These are phyloP conservation scores for Drosophila aff. DNA, from an alignment of 1,140 invertebrate species.

Conservation along the genomic window DNA sequence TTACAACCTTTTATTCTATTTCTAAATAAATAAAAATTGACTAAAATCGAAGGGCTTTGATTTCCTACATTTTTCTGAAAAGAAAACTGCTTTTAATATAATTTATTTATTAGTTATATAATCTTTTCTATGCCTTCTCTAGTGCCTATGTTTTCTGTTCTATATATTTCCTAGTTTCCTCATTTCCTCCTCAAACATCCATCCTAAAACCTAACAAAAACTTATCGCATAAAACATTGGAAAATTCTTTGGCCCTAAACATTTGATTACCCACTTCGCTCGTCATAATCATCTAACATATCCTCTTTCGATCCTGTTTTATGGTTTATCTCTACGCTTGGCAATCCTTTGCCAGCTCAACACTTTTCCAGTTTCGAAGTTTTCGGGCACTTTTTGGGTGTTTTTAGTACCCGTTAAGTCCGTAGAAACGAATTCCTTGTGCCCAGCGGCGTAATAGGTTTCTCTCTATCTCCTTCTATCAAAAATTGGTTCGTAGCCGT, in stretches of 20 bases:
- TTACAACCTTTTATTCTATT: background rate
- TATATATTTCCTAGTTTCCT: background rate
- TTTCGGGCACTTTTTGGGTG: conserved; percentile 7
- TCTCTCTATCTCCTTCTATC: background rate
- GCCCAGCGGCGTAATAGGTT: conserved; percentile 48
- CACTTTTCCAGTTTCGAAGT: conserved; percentile 46
- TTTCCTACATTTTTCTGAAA: no score
- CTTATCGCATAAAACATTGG: conserved; percentile 10
- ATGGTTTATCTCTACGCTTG: conserved; percentile 8
- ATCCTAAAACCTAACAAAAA: conserved; percentile 5
- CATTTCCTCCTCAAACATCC: background rate
- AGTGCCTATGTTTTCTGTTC: background rate
- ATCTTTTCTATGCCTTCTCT: background rate
- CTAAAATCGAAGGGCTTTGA: background rate
- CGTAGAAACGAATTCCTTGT: conserved; percentile 23
- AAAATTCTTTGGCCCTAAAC: background rate
- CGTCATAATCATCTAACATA: conserved; percentile 43
- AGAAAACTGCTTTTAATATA: no score
- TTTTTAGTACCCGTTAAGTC: conserved; percentile 65
- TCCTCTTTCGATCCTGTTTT: conserved; percentile 26
- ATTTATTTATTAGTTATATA: no score
- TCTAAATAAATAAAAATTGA: background rate
- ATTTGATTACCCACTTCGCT: conserved; percentile 43
- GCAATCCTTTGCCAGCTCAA: conserved; percentile 51
- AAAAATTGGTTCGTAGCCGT: conserved; percentile 5